Evolutionary conservation across 35 echinoderm and acorn worm genomes (phyloP), one percentile per base, ranked within the genome.

Genomic region (Heliocidaris tuberculata): DNA sequence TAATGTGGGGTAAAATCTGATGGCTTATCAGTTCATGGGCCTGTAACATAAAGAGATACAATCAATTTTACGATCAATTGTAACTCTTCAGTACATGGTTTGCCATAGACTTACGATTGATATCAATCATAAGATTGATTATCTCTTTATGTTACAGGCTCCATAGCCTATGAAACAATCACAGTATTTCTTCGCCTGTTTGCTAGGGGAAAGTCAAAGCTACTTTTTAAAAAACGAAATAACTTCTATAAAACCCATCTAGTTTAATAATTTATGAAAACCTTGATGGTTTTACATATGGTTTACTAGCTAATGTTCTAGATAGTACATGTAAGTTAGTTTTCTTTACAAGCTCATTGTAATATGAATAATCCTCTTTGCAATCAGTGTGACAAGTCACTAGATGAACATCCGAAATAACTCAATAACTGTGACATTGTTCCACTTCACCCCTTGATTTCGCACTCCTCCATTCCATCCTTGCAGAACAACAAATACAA

Each of bases 401-500:
- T n/a, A 1, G 7, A 0, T 19, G 65, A 78, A 19, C 35, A 3
- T 78, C 24, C 4, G 21, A n/a, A 7, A 7, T 24, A 78, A 27
- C 15, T n/a, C 0, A n/a, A 78, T 24, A n/a, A 56, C 11, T 8
- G 65, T 78, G 27, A 19, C 65, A 24, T 78, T 27, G 21, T 27
- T 78, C 27, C 8, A 56, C 10, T 15, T 52, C 2, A 15, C 52
- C 15, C 52, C 52, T 56, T 56, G 4, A n/a, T 78, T 78, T 78
- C 65, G 27, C 19, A 12, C 65, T 78, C 65, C 27, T 4, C 27
- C 27, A 78, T 7, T n/a, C 65, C 27, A 78, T 78, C 35, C 21
- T 78, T 78, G 4, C 31, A 89, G 98, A 61, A 88, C 47, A 90
- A 94, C 32, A 99, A 97, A 90, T 99, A 95, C 96, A 96, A 96